A percentile compares a stretch with the other conserved stretches of the same genome.
These are phyloP conservation scores for Xerus rutilus DNA, from an alignment of 2,797 vertebrate genomes.

Conservation along the genomic window DNA sequence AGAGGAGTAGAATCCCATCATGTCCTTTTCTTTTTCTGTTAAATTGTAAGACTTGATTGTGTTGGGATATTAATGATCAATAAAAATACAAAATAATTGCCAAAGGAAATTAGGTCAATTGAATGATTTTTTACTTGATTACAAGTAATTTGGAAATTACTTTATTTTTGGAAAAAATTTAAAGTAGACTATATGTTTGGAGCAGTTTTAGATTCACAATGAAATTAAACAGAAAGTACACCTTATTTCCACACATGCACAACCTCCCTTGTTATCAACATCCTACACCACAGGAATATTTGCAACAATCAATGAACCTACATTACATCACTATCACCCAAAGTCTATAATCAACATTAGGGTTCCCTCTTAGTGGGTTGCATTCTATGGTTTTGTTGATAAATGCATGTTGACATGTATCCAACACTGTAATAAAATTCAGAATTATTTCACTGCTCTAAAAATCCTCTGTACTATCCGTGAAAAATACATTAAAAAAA, in stretches of 20 bases:
- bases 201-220: background rate
- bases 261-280: no score
- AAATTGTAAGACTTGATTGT: background rate
- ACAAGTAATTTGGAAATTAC: no score
- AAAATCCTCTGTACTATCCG: background rate
- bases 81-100: background rate
- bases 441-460: background rate
- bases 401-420: background rate
- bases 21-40: background rate
- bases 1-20: background rate
- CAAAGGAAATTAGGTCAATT: background rate
- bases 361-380: background rate
- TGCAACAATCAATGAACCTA: no score
- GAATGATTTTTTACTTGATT: background rate
- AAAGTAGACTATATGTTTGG: background rate
- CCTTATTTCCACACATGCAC: background rate
- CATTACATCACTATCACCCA: background rate
- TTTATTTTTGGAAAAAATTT: background rate
- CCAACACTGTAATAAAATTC: background rate
- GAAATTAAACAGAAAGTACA: background rate
- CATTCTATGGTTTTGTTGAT: background rate
- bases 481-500: background rate
- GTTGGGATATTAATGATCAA: background rate
- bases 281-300: fast-evolving
- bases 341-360: no score